Evolutionary conservation across 2,113 vertebrate species (phyloP).

Genomic region (Thomomys bottae): DNA sequence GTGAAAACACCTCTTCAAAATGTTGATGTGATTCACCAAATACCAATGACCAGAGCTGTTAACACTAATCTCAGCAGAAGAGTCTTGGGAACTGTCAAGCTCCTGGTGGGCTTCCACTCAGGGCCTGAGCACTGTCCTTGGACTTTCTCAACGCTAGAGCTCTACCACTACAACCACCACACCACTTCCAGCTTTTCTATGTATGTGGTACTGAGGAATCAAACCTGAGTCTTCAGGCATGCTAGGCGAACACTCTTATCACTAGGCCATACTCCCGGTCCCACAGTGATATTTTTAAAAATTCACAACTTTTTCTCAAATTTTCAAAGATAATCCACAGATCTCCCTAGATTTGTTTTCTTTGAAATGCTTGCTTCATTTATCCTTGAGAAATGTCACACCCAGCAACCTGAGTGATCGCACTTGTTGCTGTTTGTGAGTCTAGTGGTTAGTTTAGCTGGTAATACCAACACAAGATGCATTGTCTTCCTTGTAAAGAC

Average conservation of each 20-base stretch:
- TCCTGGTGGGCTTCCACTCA: too few relatives aligned
- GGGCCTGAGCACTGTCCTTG: too few relatives aligned
- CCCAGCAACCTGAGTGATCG: not conserved
- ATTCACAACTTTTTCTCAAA: not conserved
- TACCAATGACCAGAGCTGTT: not conserved
- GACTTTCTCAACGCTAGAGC: too few relatives aligned
- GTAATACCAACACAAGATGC: not conserved
- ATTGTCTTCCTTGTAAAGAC: not conserved
- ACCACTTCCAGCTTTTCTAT: too few relatives aligned
- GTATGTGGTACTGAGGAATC: too few relatives aligned
- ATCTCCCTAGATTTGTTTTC: not conserved
- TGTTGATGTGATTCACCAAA: not conserved
- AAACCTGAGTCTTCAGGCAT: too few relatives aligned
- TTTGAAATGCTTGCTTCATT: not conserved
- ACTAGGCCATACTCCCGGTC: too few relatives aligned
- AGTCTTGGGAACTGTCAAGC: not conserved
- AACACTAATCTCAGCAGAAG: not conserved
- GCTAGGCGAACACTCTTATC: too few relatives aligned
- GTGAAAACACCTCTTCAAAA: conserved; percentile 1
- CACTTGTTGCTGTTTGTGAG: not conserved
- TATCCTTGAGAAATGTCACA: not conserved
- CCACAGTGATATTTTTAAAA: not conserved
- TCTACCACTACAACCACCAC: too few relatives aligned
- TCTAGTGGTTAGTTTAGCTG: conserved; percentile 45
- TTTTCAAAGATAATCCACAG: not conserved